Conservation (phyloP, 2,113 vertebrate genomes). For the Misgurnus anguillicaudatus region DNA sequence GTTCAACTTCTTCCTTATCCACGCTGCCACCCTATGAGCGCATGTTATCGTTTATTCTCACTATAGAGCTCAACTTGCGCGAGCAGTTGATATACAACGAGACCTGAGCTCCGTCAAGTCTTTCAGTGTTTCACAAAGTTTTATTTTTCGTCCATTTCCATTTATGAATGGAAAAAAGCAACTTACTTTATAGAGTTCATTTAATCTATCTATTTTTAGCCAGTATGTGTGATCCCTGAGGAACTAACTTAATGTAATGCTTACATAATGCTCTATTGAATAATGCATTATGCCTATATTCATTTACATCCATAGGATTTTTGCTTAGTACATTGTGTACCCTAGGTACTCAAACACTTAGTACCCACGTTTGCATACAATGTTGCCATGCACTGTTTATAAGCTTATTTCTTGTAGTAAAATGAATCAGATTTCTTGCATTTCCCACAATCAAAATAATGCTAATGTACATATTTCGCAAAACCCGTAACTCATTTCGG, state of each 20-base stretch:
- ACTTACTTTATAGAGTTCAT: no score
- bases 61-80: constrained; percentile 48
- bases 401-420: not conserved
- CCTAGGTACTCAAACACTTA: no score
- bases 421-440: not conserved
- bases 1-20: constrained; percentile 51
- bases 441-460: not conserved
- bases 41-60: constrained; percentile 62
- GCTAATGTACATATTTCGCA: not conserved
- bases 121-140: not conserved
- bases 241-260: no score
- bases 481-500: not conserved
- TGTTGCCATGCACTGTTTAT: no score
- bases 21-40: constrained; percentile 33
- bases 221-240: no score
- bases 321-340: no score
- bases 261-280: no score
- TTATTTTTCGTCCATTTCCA: not conserved
- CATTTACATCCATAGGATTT: no score
- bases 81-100: not conserved
- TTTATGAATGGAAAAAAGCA: no score
- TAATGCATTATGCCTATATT: no score
- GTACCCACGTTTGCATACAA: no score
- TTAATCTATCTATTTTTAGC: no score
- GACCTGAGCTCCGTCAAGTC: not conserved